Conservation (phyloP, 1,140 invertebrate genomes). For the Pomacea maculata region DNA sequence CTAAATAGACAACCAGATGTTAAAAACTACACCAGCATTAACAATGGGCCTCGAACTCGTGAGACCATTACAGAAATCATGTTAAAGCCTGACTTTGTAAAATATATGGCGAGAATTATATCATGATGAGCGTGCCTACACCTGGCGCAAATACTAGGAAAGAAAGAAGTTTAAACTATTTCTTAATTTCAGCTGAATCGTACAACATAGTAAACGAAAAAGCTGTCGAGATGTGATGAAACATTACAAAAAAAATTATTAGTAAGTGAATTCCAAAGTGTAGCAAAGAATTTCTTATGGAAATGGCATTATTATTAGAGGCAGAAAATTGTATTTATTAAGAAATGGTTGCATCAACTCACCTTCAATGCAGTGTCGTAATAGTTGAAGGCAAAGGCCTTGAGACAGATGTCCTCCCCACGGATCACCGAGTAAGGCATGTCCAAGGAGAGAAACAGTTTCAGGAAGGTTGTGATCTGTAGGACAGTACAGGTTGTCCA, state of each 20-base stretch:
- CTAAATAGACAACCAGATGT: background rate
- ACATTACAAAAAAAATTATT: too few relatives aligned
- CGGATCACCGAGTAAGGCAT: constrained; percentile 19
- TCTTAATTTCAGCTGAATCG: background rate
- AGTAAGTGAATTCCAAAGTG: too few relatives aligned
- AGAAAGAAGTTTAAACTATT: background rate
- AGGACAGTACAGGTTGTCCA: background rate
- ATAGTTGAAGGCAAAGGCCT: constrained; percentile 26
- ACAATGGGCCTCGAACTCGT: background rate
- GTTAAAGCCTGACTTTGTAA: background rate
- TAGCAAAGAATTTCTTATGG: too few relatives aligned
- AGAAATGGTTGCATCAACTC: background rate
- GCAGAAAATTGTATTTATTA: too few relatives aligned
- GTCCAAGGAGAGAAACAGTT: constrained; percentile 23
- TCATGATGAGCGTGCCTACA: background rate
- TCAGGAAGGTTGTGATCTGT: constrained; percentile 22
- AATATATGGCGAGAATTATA: background rate
- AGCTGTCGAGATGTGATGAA: too few relatives aligned
- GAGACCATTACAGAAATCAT: background rate
- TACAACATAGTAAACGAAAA: background rate
- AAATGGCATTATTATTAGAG: too few relatives aligned
- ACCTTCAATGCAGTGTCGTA: background rate
- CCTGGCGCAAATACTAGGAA: background rate
- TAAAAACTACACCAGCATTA: background rate
- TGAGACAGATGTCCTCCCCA: constrained; percentile 24